Evolutionary conservation across 2,888 invertebrate genomes (phyloP).

Genomic region (Thelaira solivaga): DNA sequence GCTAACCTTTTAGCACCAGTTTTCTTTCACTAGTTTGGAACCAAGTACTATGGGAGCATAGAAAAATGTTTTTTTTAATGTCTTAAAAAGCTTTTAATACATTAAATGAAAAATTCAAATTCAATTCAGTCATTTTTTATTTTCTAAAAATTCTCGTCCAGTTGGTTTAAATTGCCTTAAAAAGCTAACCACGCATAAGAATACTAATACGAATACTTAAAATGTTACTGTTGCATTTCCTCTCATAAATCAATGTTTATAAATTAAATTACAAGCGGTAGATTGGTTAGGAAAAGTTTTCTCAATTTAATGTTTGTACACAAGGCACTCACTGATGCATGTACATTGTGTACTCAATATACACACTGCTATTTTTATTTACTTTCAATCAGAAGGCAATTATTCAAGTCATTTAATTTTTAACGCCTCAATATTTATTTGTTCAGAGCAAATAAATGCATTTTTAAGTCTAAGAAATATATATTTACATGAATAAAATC

Average conservation of each 20-base stretch:
- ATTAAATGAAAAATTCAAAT: no score
- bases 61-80: no score
- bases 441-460: background rate
- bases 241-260: conserved; percentile 65
- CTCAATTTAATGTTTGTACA: conserved; percentile 2
- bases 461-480: background rate
- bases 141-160: no score
- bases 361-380: conserved; percentile 55
- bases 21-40: no score
- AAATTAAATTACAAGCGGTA: conserved; percentile 65
- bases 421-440: conserved; percentile 66
- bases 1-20: no score
- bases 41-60: no score
- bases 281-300: conserved; percentile 42
- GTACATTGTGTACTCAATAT: conserved; percentile 24
- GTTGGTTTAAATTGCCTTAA: background rate
- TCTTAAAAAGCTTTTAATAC: no score
- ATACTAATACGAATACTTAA: background rate
- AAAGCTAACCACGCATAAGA: background rate
- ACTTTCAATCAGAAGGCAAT: conserved; percentile 62
- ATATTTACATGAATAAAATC: no score
- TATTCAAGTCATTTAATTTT: conserved; percentile 69
- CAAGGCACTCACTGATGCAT: background rate
- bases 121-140: no score
- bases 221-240: background rate